Evolutionary conservation across 2,797 vertebrate genomes (phyloP).

Genomic region (Aplochiton taeniatus): DNA sequence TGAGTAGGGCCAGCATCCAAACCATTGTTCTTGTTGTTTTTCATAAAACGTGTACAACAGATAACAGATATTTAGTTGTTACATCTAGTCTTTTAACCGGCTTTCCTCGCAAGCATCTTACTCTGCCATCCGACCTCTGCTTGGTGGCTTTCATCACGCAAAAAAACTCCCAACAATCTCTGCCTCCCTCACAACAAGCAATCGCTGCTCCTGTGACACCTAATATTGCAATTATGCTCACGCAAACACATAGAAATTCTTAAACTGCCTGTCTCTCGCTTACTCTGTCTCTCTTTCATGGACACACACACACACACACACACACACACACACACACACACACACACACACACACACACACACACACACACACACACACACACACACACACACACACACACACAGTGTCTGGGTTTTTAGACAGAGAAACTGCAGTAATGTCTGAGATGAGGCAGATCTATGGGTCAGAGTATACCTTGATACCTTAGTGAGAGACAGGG

Average conservation of each 20-base stretch:
- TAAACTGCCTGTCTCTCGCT: background rate
- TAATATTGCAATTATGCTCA: constrained; percentile 70
- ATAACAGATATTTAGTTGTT: background rate
- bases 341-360: constrained; percentile 34
- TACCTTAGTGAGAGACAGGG: constrained; percentile 39
- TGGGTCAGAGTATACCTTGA: constrained; percentile 62
- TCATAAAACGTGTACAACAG: no score
- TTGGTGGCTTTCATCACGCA: constrained; percentile 71
- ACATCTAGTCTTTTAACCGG: background rate
- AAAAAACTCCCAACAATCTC: constrained; percentile 67
- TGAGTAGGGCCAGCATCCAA: no score
- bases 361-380: constrained; percentile 17
- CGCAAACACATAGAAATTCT: constrained; percentile 44
- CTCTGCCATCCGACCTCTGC: constrained; percentile 70
- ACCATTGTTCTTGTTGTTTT: no score
- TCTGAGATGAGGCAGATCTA: constrained; percentile 70
- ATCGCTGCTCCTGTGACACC: constrained; percentile 63
- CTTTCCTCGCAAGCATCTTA: constrained; percentile 36
- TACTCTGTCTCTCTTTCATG: background rate
- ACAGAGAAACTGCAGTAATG: constrained; percentile 69
- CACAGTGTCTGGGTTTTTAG: constrained; percentile 46
- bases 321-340: constrained; percentile 34
- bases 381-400: background rate
- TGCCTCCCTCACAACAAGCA: constrained; percentile 47
- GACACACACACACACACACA: constrained; percentile 4